Base-by-base conservation (phyloP, 2,888 invertebrate genomes). In the Andrena chrysosceles region DNA sequence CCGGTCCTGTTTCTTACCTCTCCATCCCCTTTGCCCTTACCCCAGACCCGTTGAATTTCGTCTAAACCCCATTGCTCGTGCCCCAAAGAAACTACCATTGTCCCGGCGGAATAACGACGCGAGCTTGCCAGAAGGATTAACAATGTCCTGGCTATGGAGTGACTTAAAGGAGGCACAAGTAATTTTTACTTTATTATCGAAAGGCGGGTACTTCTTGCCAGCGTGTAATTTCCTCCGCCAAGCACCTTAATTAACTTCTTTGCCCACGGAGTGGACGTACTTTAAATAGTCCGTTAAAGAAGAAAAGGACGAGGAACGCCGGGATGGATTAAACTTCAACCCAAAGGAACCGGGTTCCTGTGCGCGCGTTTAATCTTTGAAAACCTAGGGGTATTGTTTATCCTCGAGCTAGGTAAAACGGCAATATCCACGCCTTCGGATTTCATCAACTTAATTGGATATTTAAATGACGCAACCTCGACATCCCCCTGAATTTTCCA, bases 221-320 rank as follows among this genome's bases (percentile, higher is more conserved):
- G 8, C 52, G 49, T 56, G 84, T 72, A 79, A 76, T 84, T 76
- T 69, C 68, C 31, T 31, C 16, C 13, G 16, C 31, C 62, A 8
- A 62, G 49, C 42, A 70, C 23, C 78, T 85, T 83, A 85, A 85
- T 85, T 85, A 83, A 83, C 66, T 85, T 85, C 83, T 82, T 85
- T 85, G 60, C 20, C 42, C 35, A 35, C 42, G 29, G 2, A 10
- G 42, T 52, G 54, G 35, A 52, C 59, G 72, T 63, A 64, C 73
- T 75, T 85, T 74, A 77, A 70, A 84, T 70, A 70, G 60, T 68
- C 62, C 67, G 52, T 68, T 73, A 62, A 68, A 64, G 31, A 42
- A 60, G 63, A 67, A 70, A 42, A 52, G n/a, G 23, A 60, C 52
- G 16, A 56, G 42, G 60, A 67, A 67, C 52, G 48, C 66, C 0